phyloP scores from a whole-genome alignment of 2,888 invertebrate genomes.

The Lasioglossum figueresi region DNA sequence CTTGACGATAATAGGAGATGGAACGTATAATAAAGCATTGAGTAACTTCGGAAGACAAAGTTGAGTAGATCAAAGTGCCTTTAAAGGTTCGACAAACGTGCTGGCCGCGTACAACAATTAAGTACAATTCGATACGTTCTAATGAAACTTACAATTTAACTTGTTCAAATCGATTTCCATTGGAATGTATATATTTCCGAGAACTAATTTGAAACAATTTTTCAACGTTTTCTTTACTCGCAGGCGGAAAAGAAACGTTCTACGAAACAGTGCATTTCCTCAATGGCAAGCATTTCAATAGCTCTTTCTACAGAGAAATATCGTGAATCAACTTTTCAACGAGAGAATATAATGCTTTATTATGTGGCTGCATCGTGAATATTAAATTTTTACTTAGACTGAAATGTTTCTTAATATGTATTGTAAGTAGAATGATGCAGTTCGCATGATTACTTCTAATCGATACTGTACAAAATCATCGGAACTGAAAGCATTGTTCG shows the following conservation, averaged over 20 bases:
- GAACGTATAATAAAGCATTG: constrained; percentile 26
- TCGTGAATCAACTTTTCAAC: constrained; percentile 20
- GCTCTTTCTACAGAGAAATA: constrained; percentile 13
- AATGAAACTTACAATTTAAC: not conserved
- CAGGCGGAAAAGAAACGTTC: not conserved
- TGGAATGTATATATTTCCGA: not conserved
- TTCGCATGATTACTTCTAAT: constrained; percentile 29
- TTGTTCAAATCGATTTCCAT: not conserved
- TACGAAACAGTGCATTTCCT: constrained; percentile 1
- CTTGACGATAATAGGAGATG: constrained; percentile 31
- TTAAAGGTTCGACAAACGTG: constrained; percentile 6
- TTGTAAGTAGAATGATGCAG: constrained; percentile 19
- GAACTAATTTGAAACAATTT: constrained; percentile 5
- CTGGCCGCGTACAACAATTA: not conserved
- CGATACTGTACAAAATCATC: constrained; percentile 28
- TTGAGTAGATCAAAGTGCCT: constrained; percentile 1
- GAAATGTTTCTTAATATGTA: constrained; percentile 28
- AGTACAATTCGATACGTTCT: not conserved
- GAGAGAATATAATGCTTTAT: constrained; percentile 28
- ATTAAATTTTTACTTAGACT: constrained; percentile 23
- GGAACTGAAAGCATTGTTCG: constrained; percentile 16
- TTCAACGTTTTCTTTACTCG: not conserved
- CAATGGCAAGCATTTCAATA: not conserved
- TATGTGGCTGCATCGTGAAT: constrained; percentile 25
- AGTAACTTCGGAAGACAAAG: constrained; percentile 5